Base-by-base conservation (phyloP, 2,113 vertebrate species). In the Neolamprologus brichardi region DNA sequence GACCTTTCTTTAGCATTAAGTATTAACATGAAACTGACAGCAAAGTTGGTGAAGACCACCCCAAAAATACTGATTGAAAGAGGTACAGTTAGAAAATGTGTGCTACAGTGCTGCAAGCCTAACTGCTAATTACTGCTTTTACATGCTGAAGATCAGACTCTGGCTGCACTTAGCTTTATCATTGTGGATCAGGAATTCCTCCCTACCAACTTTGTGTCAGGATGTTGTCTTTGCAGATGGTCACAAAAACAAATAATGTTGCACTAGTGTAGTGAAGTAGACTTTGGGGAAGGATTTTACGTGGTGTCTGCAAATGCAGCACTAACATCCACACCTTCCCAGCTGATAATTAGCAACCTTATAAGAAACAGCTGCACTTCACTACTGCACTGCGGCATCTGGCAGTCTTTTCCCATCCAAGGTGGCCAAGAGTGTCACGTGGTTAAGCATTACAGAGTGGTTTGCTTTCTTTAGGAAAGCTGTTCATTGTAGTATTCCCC, bases 131-230 rank as follows among this genome's bases (percentile, higher is more conserved):
- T 39, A 41, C 34, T 70, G 62, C 62, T 39, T 70, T 70, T 23
- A 67, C 62, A 8, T 39, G 34, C 62, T 67, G 62, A 67, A 67
- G 62, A 20, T 70, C n/a, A 70, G 64, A 20, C n/a, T 70, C 9
- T 32, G 28, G 15, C 28, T 62, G 58, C 58, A 18, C 28, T 62
- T 62, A 32, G 15, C 28, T 62, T 62, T 62, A 62, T 34, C 5
- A 34, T 62, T 62, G 28, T 62, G 28, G 5, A 17, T 28, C 58
- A 32, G 58, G 28, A 62, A 62, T 32, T 34, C 30, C 14, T 62
- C 9, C 15, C 17, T 62, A 62, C 30, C 58, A 62, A 34, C 9
- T 62, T 34, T 70, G 64, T 70, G 64, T 70, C 13, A 70, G 64
- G n/a, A 70, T 41, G 12, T 23, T 41, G 37, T 15, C 20, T 41